Percentiles rank a stretch among this genome's conserved stretches.
Evolutionary conservation across 1,140 invertebrate species (phyloP).

Genomic region (Atta texana): DNA sequence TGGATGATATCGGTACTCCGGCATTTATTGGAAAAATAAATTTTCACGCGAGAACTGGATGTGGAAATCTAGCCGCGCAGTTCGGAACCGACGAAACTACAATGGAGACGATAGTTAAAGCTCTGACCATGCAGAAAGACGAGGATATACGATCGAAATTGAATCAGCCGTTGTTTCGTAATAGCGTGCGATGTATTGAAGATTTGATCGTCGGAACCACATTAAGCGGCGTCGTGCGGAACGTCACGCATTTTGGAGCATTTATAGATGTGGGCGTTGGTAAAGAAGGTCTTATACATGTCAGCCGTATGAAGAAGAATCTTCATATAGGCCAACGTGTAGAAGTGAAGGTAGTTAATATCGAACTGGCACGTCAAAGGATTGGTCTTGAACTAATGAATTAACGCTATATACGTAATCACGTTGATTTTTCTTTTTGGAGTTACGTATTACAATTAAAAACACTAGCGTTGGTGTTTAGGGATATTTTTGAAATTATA

Average conservation of each 20-base stretch:
- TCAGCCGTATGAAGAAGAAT: slow-evolving; percentile 87
- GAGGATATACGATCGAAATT: slow-evolving; percentile 90
- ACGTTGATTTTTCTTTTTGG: background rate
- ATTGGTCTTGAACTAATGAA: slow-evolving; percentile 85
- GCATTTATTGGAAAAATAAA: slow-evolving; percentile 85
- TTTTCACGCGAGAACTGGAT: slow-evolving; percentile 62
- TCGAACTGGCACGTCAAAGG: slow-evolving; percentile 86
- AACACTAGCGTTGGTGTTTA: background rate
- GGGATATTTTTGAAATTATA: background rate
- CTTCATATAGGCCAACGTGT: slow-evolving; percentile 91
- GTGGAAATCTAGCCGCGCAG: slow-evolving; percentile 82
- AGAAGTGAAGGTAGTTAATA: slow-evolving; percentile 87
- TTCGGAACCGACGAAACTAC: slow-evolving; percentile 87
- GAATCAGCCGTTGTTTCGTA: slow-evolving; percentile 90
- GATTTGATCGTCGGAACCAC: slow-evolving; percentile 87
- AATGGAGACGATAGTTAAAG: slow-evolving; percentile 89
- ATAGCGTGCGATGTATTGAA: slow-evolving; percentile 87
- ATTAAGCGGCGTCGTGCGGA: slow-evolving; percentile 90
- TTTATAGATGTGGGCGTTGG: slow-evolving; percentile 96
- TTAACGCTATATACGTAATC: slow-evolving; percentile 47
- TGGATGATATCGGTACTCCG: slow-evolving; percentile 85
- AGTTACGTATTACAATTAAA: background rate
- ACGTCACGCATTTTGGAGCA: slow-evolving; percentile 95
- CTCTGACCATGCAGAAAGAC: slow-evolving; percentile 88
- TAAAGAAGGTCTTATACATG: slow-evolving; percentile 91